Evolutionary conservation across 1,140 invertebrate species (phyloP), one percentile per base, ranked within the genome.

Genomic region (Drosophila saltans): DNA sequence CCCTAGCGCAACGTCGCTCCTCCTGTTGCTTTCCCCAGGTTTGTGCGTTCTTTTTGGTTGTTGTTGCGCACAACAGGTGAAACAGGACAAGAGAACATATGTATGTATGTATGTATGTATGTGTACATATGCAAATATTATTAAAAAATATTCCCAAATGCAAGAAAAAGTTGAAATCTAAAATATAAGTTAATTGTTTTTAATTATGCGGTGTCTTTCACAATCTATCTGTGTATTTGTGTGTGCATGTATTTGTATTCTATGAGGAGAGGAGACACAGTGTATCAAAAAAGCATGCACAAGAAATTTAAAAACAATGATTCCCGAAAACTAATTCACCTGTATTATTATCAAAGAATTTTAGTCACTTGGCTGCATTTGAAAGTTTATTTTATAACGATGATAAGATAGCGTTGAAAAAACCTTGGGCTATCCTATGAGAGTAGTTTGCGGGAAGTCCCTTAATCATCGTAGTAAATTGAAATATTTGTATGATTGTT

Each of bases 61-160:
- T 76, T 76, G 72, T 72, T 78, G 81, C 78, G 78, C 64, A 84
- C 81, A 84, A 84, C 81, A 84, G 81, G 81, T 84, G 81, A 69
- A 83, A 39, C 2, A 56, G 16, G 4, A 39, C 41, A 11, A 40
- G 40, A 41, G 3, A 48, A 33, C 33, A 43, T 24, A 26, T 16
- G 11, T 62, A 10, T 30, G 21, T 45, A 16, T 45, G 24, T 41
- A 8, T 30, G 41, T 30, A 69, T 41, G 30, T 36, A 41, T 52
- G 39, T 21, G 8, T 8, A 16, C 16, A 4, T 48, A 7, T 30
- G 28, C 28, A 36, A 36, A 36, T 52, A 26, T 26, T 1, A 26
- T 52, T 10, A 26, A 24, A 26, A 24, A 26, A 10, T 3, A 52
- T 52, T 52, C 26, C 8, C 3, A 26, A 52, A 48, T 48, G 45